A percentile compares a stretch with the other conserved stretches of the same genome.
phyloP scores from a whole-genome alignment of 2,888 invertebrate species.

The Nomada fucata region DNA sequence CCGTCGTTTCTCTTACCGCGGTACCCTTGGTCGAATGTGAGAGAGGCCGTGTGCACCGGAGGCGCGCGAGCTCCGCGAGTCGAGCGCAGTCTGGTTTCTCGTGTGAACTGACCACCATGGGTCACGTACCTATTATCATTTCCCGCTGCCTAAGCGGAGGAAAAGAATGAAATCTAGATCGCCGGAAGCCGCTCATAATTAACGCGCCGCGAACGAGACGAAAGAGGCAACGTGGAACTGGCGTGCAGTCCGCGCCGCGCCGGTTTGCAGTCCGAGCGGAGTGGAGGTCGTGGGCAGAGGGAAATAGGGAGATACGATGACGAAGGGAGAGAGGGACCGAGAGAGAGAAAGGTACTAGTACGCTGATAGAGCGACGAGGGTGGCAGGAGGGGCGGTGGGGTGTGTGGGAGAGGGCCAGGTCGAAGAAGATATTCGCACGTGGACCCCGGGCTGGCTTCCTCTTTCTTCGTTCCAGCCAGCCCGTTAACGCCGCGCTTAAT shows the following conservation, averaged over 20 bases:
- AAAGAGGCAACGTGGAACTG: constrained; percentile 59
- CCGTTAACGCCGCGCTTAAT: constrained; percentile 53
- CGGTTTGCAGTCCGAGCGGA: constrained; percentile 18
- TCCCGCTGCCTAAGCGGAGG: constrained; percentile 79
- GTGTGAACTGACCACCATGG: constrained; percentile 85
- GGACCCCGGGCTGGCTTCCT: constrained; percentile 65
- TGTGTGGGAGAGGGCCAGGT: not conserved
- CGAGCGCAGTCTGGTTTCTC: constrained; percentile 79
- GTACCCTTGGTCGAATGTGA: constrained; percentile 4
- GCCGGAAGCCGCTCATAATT: constrained; percentile 84
- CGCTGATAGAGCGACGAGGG: not conserved
- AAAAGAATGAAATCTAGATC: constrained; percentile 84
- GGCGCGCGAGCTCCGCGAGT: constrained; percentile 10
- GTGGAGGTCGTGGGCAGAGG: constrained; percentile 29
- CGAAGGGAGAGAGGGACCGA: not conserved
- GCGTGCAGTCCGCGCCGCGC: constrained; percentile 41
- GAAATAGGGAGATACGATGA: constrained; percentile 20
- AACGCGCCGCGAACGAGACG: constrained; percentile 79
- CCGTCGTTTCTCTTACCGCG: constrained; percentile 1
- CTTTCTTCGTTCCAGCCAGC: constrained; percentile 36
- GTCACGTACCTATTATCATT: constrained; percentile 84
- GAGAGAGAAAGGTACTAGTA: constrained; percentile 7
- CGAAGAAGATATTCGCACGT: constrained; percentile 59
- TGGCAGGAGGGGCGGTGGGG: not conserved
- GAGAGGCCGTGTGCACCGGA: constrained; percentile 34